phyloP scores from a whole-genome alignment of 2,888 invertebrate species.

The Callimorpha dominula region DNA sequence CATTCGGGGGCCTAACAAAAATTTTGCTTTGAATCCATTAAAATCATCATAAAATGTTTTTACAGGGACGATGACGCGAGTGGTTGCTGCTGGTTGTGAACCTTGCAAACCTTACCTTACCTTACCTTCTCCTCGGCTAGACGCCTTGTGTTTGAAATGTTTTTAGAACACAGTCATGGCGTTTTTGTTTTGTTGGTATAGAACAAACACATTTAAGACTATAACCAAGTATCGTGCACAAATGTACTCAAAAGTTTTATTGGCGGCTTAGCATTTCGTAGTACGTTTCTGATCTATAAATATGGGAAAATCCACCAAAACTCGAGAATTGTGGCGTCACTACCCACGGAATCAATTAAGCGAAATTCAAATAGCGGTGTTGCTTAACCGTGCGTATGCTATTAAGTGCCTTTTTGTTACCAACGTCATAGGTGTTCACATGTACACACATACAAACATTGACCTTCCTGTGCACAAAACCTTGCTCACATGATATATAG shows the following conservation, averaged over 20 bases:
- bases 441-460: conserved; percentile 23
- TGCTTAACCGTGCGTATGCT: conserved; percentile 29
- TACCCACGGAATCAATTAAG: conserved; percentile 42
- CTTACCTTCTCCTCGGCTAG: too few relatives aligned
- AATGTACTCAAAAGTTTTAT: neutral
- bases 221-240: neutral
- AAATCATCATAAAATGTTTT: too few relatives aligned
- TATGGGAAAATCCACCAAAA: conserved; percentile 9
- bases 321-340: conserved; percentile 5
- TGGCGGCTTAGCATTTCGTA: neutral
- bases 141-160: too few relatives aligned
- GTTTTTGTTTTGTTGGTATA: neutral
- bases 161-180: neutral
- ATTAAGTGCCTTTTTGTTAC: conserved; percentile 37
- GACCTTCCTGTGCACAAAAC: conserved; percentile 32
- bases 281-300: neutral
- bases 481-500: conserved; percentile 26
- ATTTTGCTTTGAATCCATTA: too few relatives aligned
- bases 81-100: too few relatives aligned
- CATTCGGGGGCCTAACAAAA: too few relatives aligned
- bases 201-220: neutral
- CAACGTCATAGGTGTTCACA: conserved; percentile 27
- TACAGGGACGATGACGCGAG: too few relatives aligned
- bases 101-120: too few relatives aligned
- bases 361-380: conserved; percentile 33